These are phyloP conservation scores for Drosophila ogumai DNA, from an alignment of 1,140 invertebrate species.

Conservation along the genomic window DNA sequence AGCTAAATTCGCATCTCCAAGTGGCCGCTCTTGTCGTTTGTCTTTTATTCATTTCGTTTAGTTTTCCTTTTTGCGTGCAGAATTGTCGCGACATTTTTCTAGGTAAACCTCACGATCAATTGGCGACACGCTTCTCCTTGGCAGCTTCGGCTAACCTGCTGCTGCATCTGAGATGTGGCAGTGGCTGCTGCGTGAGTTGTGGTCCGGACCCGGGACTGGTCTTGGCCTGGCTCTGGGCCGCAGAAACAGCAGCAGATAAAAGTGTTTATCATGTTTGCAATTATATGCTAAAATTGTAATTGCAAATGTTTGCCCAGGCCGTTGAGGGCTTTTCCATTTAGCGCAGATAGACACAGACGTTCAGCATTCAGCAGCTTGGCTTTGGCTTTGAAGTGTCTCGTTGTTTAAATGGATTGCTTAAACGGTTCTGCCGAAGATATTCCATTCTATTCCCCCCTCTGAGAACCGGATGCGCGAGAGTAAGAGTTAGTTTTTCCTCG, in stretches of 20 bases:
- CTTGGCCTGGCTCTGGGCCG: constrained; percentile 17
- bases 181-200: constrained; percentile 64
- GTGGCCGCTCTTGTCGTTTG: constrained; percentile 16
- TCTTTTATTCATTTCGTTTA: constrained; percentile 47
- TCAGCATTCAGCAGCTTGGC: constrained; percentile 53
- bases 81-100: constrained; percentile 84
- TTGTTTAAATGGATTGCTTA: constrained; percentile 83
- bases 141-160: constrained; percentile 62
- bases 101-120: constrained; percentile 85
- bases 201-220: constrained; percentile 40
- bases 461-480: constrained; percentile 75
- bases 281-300: constrained; percentile 84
- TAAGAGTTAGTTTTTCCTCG: constrained; percentile 37
- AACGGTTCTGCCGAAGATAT: constrained; percentile 79
- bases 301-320: constrained; percentile 82
- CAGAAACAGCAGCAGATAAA: constrained; percentile 65
- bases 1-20: constrained; percentile 21
- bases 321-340: constrained; percentile 70
- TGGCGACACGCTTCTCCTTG: constrained; percentile 84
- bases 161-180: constrained; percentile 19
- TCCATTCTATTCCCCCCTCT: constrained; percentile 40
- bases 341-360: constrained; percentile 51
- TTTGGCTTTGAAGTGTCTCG: constrained; percentile 80
- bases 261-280: constrained; percentile 84
- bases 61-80: constrained; percentile 49